Evolutionary conservation across 2,113 vertebrate species (phyloP).

Genomic region (Rattus rattus): DNA sequence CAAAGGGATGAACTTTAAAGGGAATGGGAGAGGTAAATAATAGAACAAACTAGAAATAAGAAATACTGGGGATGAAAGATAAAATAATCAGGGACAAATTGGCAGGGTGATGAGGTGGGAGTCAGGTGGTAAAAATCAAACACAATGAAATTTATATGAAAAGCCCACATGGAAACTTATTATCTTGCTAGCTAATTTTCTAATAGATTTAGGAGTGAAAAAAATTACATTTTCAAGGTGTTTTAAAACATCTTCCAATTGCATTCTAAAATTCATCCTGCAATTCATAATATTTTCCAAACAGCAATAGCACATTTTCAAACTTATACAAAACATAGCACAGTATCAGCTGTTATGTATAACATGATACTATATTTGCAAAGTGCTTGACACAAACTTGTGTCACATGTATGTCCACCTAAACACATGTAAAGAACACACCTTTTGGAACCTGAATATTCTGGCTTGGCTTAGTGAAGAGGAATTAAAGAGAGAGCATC

Average conservation of each 20-base stretch:
- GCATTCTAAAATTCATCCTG: not conserved
- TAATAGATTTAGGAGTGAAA: not conserved
- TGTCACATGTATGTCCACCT: not conserved
- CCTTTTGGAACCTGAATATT: not conserved
- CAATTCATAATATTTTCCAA: not conserved
- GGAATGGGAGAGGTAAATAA: not conserved
- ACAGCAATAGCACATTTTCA: not conserved
- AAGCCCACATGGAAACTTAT: not conserved
- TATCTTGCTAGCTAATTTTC: not conserved
- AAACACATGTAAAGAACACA: not conserved
- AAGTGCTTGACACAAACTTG: not conserved
- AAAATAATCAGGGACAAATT: not conserved
- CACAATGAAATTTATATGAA: not conserved
- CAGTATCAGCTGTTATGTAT: not conserved
- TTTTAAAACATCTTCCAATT: not conserved
- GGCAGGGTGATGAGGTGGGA: not conserved
- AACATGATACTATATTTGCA: not conserved
- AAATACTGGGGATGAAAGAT: not conserved
- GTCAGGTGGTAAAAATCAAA: not conserved
- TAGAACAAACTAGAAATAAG: not conserved
- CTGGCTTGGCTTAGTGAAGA: not conserved
- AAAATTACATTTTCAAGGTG: not conserved
- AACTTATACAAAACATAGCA: not conserved
- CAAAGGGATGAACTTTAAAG: not conserved
- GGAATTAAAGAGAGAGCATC: not conserved